These are phyloP conservation scores for Morpho deidamia DNA, from an alignment of 2,888 invertebrate species.

Conservation along the genomic window DNA sequence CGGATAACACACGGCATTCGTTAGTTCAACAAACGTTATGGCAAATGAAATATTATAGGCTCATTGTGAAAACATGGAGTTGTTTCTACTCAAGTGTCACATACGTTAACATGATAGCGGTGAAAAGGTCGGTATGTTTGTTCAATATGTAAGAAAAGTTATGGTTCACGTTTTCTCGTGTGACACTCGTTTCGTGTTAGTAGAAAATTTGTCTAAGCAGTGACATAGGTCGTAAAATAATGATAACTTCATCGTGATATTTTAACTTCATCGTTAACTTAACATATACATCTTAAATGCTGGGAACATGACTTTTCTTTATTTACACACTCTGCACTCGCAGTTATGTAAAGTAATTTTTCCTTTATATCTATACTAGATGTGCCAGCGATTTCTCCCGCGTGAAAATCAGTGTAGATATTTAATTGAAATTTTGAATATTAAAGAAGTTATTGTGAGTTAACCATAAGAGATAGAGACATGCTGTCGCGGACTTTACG, in stretches of 20 bases:
- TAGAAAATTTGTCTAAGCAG: not conserved
- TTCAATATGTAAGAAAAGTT: not conserved
- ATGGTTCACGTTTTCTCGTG: not conserved
- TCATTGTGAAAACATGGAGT: conserved; percentile 8
- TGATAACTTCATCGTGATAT: conserved; percentile 1
- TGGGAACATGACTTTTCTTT: too few relatives aligned
- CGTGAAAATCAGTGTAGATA: too few relatives aligned
- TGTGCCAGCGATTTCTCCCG: too few relatives aligned
- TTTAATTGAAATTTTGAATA: too few relatives aligned
- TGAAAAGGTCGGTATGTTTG: conserved; percentile 1
- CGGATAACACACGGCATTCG: too few relatives aligned
- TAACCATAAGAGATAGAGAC: too few relatives aligned
- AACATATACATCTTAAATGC: too few relatives aligned
- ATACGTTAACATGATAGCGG: conserved; percentile 8
- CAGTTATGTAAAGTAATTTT: too few relatives aligned
- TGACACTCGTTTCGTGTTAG: not conserved
- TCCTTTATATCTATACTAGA: too few relatives aligned
- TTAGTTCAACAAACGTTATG: not conserved
- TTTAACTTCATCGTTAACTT: conserved; percentile 3
- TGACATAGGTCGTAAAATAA: not conserved
- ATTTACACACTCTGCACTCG: too few relatives aligned
- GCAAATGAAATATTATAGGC: conserved; percentile 11
- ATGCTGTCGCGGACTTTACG: too few relatives aligned
- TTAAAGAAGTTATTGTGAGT: too few relatives aligned
- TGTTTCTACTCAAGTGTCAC: conserved; percentile 1